Evolutionary conservation across 2,797 vertebrate genomes (phyloP), one percentile per base, ranked within the genome.

Genomic region (Micropoecilia bifurca): DNA sequence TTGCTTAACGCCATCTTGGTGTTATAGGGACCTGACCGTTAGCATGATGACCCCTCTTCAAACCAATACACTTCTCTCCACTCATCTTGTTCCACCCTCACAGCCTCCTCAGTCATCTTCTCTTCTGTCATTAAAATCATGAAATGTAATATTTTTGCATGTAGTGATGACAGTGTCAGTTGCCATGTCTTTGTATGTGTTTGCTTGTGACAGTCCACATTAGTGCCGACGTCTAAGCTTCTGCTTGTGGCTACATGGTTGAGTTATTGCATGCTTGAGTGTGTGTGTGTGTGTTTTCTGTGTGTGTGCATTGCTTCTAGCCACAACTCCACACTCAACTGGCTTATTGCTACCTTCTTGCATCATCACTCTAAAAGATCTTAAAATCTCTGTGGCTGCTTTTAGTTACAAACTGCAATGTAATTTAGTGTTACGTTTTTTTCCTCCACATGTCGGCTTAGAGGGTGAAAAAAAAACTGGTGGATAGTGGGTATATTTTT

Each of bases 291-390:
- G n/a, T 30, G 55, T 39, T 6, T 59, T 36, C 20, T 66, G 8
- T 66, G 74, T 85, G 63, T 77, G 76, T 83, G 80, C 79, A 80
- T 85, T 79, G 18, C 75, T 81, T 73, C 68, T 30, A 76, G 80
- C 87, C 89, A 89, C 77, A 57, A 85, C 73, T 85, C 78, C 72
- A 59, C 68, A 77, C 79, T 76, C 80, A 20, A 71, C 66, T 72
- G 78, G 74, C 79, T 81, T 74, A 63, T 87, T 92, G 88, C 88
- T 77, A 69, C 81, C 74, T 79, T 46, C 80, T 93, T 91, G 78
- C 88, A 90, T 91, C 90, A 92, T 89, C 79, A 55, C 63, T 80
- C 78, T 73, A 84, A 79, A 77, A 80, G 20, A 90, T 86, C 81
- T 84, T 79, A 69, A 85, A 88, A 86, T 85, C 74, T 82, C 43